phyloP scores from a whole-genome alignment of 64 coral and sea anemone species.

The Actinia equina region DNA sequence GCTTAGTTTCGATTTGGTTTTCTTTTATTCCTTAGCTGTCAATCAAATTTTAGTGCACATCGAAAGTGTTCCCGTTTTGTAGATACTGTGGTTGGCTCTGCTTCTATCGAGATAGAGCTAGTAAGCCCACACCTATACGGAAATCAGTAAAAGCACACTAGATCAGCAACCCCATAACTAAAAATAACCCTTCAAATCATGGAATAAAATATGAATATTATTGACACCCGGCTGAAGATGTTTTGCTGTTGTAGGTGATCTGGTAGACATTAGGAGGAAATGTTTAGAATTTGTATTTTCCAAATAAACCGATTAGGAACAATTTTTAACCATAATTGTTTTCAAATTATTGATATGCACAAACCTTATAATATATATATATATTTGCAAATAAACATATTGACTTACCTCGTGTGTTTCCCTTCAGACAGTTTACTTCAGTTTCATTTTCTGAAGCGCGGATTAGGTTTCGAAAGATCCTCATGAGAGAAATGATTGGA shows the following conservation, averaged over 20 bases:
- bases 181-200: too few relatives aligned
- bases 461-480: neutral
- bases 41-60: neutral
- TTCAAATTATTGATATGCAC: too few relatives aligned
- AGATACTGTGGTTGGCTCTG: neutral
- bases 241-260: too few relatives aligned
- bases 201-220: neutral
- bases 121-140: neutral
- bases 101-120: neutral
- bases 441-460: neutral
- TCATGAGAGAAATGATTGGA: neutral
- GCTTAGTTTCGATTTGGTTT: neutral
- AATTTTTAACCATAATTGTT: too few relatives aligned
- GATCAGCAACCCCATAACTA: neutral
- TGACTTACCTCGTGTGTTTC: neutral
- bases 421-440: neutral
- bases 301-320: too few relatives aligned
- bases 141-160: neutral
- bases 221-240: neutral
- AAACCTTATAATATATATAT: too few relatives aligned
- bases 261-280: too few relatives aligned
- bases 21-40: neutral
- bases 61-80: neutral
- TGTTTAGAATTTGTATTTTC: too few relatives aligned
- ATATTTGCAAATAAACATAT: too few relatives aligned